Percentiles rank a stretch among this genome's conserved stretches.
Evolutionary conservation across 2,113 vertebrate genomes (phyloP).

Genomic region (Apteryx owenii): DNA sequence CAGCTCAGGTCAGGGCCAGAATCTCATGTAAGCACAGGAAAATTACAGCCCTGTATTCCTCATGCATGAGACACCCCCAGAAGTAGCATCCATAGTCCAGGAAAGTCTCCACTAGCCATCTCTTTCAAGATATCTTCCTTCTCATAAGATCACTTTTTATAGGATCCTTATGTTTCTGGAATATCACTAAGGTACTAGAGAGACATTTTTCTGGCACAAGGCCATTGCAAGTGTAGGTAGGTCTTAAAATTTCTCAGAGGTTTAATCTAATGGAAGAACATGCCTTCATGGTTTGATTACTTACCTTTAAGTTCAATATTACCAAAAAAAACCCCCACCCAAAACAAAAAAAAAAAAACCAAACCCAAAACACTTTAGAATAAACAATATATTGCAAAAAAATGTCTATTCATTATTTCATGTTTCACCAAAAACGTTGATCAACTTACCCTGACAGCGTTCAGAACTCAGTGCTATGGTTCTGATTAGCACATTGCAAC

Average conservation of each 20-base stretch:
- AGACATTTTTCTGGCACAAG: background rate
- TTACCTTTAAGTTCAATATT: background rate
- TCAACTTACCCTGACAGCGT: background rate
- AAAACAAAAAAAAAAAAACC: too few relatives aligned
- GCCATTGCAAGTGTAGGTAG: background rate
- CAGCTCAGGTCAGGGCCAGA: background rate
- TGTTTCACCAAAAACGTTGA: background rate
- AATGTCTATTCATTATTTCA: background rate
- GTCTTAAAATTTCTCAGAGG: background rate
- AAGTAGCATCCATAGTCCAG: background rate
- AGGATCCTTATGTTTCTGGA: background rate
- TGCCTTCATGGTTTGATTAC: background rate
- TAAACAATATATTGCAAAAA: background rate
- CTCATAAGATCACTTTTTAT: background rate
- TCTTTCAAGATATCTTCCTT: background rate
- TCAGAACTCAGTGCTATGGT: background rate
- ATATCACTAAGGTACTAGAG: background rate
- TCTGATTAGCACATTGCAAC: background rate
- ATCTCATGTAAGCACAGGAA: background rate
- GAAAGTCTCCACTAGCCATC: background rate
- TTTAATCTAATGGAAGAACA: background rate
- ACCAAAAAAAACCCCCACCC: background rate
- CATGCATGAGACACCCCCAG: background rate
- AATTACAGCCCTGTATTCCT: background rate
- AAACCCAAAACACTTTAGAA: background rate